These are phyloP conservation scores for Discoglossus pictus DNA, from an alignment of 2,797 vertebrate genomes.

Conservation along the genomic window DNA sequence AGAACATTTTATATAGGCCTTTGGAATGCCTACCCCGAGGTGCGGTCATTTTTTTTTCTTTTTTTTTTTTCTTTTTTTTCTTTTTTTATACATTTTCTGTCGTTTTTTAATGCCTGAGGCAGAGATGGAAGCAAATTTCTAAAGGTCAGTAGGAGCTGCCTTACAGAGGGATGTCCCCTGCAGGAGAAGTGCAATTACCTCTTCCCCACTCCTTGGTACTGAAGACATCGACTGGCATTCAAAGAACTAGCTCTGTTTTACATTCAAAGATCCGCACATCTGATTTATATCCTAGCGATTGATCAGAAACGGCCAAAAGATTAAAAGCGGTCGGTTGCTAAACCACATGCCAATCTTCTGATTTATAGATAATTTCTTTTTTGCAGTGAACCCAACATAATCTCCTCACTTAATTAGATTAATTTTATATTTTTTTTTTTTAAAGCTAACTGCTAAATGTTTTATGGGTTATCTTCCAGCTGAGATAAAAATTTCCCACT, in stretches of 20 bases:
- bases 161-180: neutral
- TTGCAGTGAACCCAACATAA: too few relatives aligned
- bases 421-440: constrained; percentile 5
- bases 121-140: neutral
- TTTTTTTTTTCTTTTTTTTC: too few relatives aligned
- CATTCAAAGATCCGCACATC: neutral
- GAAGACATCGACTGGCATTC: neutral
- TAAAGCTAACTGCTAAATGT: too few relatives aligned
- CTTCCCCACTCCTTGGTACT: neutral
- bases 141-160: neutral
- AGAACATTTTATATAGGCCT: too few relatives aligned
- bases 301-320: constrained; percentile 31
- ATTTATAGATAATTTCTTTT: too few relatives aligned
- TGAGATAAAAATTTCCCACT: too few relatives aligned
- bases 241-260: neutral
- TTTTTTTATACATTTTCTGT: too few relatives aligned
- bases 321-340: constrained; percentile 5
- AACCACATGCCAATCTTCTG: constrained; percentile 6
- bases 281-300: constrained; percentile 9
- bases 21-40: too few relatives aligned
- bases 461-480: too few relatives aligned
- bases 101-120: neutral
- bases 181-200: neutral
- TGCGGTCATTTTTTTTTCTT: too few relatives aligned
- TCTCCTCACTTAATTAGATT: constrained; percentile 1